Conservation (phyloP, 2,113 vertebrate species). For the Crotalus viridis region DNA sequence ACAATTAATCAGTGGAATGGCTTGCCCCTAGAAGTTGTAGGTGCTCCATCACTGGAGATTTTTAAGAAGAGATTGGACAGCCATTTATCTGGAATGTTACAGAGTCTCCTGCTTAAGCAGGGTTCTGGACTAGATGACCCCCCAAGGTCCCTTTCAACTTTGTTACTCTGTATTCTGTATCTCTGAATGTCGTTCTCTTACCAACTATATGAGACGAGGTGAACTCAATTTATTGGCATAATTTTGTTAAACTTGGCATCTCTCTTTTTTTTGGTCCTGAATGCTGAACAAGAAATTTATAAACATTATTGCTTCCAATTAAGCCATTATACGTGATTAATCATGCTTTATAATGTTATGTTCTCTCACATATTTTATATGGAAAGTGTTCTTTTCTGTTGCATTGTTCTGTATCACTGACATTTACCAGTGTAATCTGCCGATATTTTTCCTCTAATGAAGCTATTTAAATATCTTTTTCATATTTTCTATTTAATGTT, state of each 20-base stretch:
- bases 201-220: conserved; percentile 2
- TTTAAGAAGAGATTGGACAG: background rate
- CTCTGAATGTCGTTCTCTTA: background rate
- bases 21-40: background rate
- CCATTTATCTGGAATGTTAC: background rate
- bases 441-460: background rate
- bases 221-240: conserved; percentile 10
- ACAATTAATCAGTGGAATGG: background rate
- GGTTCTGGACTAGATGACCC: background rate
- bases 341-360: background rate
- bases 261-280: background rate
- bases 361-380: background rate
- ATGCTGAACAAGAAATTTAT: conserved; percentile 23
- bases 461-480: background rate
- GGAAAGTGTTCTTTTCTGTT: background rate
- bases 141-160: background rate
- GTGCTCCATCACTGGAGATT: background rate
- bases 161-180: background rate
- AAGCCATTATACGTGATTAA: conserved; percentile 8
- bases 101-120: background rate
- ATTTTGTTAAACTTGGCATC: conserved; percentile 2
- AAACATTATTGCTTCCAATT: conserved; percentile 17
- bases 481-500: background rate
- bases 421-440: background rate
- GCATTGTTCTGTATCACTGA: background rate